phyloP scores from a whole-genome alignment of 1,140 invertebrate species.

The Macrobrachium rosenbergii region DNA sequence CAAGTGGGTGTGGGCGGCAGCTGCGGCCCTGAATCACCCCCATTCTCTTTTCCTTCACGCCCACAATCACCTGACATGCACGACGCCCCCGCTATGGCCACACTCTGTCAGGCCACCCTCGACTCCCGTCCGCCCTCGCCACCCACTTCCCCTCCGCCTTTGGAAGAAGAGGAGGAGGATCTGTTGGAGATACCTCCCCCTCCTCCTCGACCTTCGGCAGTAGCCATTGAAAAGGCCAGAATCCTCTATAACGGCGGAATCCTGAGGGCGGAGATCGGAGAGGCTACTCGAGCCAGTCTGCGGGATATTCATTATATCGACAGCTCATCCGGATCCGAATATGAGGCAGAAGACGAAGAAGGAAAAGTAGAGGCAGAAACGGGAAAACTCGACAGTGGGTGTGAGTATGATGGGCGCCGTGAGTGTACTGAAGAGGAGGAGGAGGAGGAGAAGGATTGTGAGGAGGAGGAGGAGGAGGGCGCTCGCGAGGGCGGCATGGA shows the following conservation, averaged over 20 bases:
- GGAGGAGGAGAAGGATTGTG: constrained; percentile 42
- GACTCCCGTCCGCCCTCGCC: constrained; percentile 41
- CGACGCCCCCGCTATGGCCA: constrained; percentile 42
- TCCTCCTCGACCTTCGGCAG: too few relatives aligned
- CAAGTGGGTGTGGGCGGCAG: constrained; percentile 46
- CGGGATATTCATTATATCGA: constrained; percentile 42
- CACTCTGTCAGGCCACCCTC: constrained; percentile 22
- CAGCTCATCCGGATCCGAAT: constrained; percentile 44
- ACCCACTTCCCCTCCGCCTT: constrained; percentile 35
- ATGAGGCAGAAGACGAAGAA: constrained; percentile 34
- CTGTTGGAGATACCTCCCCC: not conserved
- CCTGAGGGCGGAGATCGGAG: too few relatives aligned
- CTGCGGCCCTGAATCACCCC: constrained; percentile 11
- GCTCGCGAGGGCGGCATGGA: constrained; percentile 54
- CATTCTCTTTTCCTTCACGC: constrained; percentile 30
- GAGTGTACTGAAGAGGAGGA: constrained; percentile 14
- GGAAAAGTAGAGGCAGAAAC: constrained; percentile 26
- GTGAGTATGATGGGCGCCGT: constrained; percentile 1
- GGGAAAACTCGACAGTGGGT: constrained; percentile 42
- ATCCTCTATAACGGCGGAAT: not conserved
- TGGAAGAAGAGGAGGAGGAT: constrained; percentile 7
- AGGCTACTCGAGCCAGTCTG: constrained; percentile 5
- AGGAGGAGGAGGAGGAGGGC: constrained; percentile 36
- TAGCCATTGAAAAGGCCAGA: not conserved
- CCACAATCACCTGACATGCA: not conserved